A percentile compares a stretch with the other conserved stretches of the same genome.
phyloP scores from a whole-genome alignment of 2,797 vertebrate genomes.

The Macropus fuliginosus region DNA sequence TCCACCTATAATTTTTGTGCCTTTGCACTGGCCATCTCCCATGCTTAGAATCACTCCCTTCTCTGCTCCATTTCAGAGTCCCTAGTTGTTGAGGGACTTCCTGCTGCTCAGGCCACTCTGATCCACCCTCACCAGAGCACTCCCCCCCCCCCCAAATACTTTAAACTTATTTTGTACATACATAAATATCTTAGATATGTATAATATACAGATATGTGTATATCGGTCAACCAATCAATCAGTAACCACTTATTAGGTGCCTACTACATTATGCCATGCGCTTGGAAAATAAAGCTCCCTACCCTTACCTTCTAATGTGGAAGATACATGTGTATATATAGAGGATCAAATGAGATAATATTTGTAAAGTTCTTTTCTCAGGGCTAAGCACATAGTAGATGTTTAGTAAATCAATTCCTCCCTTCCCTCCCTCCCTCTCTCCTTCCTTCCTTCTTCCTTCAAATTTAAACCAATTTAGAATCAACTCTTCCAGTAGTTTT shows the following conservation, averaged over 20 bases:
- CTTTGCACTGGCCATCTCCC: neutral
- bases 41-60: neutral
- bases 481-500: too few relatives aligned
- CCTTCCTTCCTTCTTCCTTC: neutral
- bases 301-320: neutral
- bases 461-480: too few relatives aligned
- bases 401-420: neutral
- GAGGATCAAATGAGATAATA: neutral
- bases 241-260: neutral
- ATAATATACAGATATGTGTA: neutral
- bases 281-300: neutral
- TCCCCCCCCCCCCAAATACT: neutral
- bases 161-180: neutral
- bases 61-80: neutral
- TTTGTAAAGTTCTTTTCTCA: neutral
- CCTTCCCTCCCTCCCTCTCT: neutral
- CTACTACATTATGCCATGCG: neutral
- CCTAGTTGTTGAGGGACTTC: neutral
- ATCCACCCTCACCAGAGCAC: neutral
- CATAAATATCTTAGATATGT: conserved; percentile 2
- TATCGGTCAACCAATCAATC: neutral
- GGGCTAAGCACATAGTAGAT: neutral
- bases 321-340: neutral
- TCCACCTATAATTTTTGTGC: neutral
- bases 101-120: neutral